Evolutionary conservation across 2,113 vertebrate species (phyloP), one percentile per base, ranked within the genome.

Genomic region (Scopus umbretta): DNA sequence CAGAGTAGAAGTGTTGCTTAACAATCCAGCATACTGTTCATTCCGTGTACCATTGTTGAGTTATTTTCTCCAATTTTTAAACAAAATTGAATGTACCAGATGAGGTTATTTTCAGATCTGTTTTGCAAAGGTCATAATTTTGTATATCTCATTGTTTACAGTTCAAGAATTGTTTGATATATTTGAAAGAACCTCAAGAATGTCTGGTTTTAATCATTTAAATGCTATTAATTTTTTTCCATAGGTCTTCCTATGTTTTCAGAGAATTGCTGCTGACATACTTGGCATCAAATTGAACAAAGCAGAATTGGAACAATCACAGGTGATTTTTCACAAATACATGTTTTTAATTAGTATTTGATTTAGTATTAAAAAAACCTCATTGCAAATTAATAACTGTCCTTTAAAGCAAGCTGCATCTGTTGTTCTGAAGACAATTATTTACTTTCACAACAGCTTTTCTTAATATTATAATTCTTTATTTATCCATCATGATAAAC

Each of bases 241-340:
- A 38, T 98, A 99, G 99, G 99, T 99, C 76, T 99, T 98, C 96
- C 98, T 99, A 87, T 99, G 99, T 98, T 99, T 99, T 98, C 99
- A 99, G 98, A 99, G 98, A 98, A 96, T 99, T 96, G 99, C 99
- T 96, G 99, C 99, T 91, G 99, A 99, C 91, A 99, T 99, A 94
- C 98, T 99, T 58, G 99, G 99, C 78, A 98, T 99, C 92, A 99
- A 99, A 97, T 98, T 99, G 97, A 99, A 99, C 98, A 99, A 99
- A 98, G 99, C 99, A 94, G 99, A 99, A 98, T 98, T 99, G 91
- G 99, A 99, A 97, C 99, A 99, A 98, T 99, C 99, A 78, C 99
- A 99, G 99, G 99, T 99, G 97, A 99, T 98, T 97, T 96, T 98
- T 34, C 55, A 97, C 72, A 97, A 88, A 92, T 96, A 87, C 55